A percentile compares a stretch with the other conserved stretches of the same genome.
Evolutionary conservation across 2,797 vertebrate species (phyloP).

Genomic region (Neomorphus geoffroyi): DNA sequence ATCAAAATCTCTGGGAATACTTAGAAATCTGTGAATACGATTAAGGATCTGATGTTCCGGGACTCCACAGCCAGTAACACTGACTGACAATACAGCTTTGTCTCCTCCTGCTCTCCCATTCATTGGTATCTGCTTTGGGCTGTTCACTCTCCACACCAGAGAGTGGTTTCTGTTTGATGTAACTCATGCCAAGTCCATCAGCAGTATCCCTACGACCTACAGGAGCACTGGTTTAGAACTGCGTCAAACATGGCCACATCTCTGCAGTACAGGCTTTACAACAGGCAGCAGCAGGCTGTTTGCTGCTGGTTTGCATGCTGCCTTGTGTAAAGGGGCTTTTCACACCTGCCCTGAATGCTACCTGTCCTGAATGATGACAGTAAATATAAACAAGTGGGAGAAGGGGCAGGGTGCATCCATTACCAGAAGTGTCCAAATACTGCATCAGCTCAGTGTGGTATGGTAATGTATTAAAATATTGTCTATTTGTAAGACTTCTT

Average conservation of each 20-base stretch:
- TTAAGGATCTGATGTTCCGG: neutral
- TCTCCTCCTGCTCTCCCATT: neutral
- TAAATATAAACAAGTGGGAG: neutral
- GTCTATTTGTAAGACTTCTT: neutral
- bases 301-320: neutral
- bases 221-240: accelerated
- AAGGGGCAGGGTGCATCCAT: neutral
- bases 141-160: neutral
- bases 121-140: neutral
- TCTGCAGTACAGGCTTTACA: neutral
- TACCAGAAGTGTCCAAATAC: neutral
- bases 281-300: neutral
- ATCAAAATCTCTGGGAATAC: neutral
- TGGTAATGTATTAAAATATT: neutral
- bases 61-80: neutral
- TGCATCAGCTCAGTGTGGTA: neutral
- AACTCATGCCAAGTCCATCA: neutral
- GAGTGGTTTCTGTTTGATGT: neutral
- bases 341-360: neutral
- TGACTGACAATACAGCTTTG: neutral
- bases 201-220: neutral
- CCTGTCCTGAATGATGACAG: neutral
- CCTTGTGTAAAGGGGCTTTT: neutral
- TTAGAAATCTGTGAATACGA: neutral
- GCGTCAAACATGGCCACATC: accelerated